Conservation (phyloP, 2,888 invertebrate genomes). For the Anodontia alba region DNA sequence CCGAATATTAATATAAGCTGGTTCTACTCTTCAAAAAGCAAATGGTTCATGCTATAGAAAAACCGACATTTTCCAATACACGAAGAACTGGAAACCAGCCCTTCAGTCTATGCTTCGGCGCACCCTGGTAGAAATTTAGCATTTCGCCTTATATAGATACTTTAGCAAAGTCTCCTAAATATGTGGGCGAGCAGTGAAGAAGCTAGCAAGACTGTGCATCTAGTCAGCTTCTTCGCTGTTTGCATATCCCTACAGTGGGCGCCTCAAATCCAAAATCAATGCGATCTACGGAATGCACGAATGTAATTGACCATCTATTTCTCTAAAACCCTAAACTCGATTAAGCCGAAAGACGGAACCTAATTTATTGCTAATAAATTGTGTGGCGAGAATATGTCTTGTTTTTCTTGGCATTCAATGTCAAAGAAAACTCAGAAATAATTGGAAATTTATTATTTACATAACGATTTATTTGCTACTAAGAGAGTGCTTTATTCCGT, state of each 20-base stretch:
- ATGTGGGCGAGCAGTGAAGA: too few species aligned
- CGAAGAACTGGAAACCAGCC: background rate
- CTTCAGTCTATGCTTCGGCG: too few species aligned
- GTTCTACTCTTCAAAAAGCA: background rate
- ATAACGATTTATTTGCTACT: background rate
- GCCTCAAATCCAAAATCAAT: background rate
- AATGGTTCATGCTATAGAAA: background rate
- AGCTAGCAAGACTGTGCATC: too few species aligned
- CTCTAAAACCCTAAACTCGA: background rate
- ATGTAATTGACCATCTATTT: background rate
- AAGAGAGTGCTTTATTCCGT: background rate
- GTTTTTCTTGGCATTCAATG: background rate
- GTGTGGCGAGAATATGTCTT: background rate
- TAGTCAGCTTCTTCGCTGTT: background rate
- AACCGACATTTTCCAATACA: background rate
- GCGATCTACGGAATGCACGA: background rate
- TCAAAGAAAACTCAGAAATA: constrained; percentile 6
- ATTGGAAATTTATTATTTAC: constrained; percentile 8
- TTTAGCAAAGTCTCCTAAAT: too few species aligned
- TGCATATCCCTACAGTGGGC: background rate
- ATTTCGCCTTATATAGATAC: too few species aligned
- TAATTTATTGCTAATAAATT: constrained; percentile 9
- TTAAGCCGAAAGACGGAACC: background rate
- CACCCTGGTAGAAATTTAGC: too few species aligned
- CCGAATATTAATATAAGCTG: background rate